These are phyloP conservation scores for Odontocerum albicorne DNA, from an alignment of 2,888 invertebrate genomes.

Conservation along the genomic window DNA sequence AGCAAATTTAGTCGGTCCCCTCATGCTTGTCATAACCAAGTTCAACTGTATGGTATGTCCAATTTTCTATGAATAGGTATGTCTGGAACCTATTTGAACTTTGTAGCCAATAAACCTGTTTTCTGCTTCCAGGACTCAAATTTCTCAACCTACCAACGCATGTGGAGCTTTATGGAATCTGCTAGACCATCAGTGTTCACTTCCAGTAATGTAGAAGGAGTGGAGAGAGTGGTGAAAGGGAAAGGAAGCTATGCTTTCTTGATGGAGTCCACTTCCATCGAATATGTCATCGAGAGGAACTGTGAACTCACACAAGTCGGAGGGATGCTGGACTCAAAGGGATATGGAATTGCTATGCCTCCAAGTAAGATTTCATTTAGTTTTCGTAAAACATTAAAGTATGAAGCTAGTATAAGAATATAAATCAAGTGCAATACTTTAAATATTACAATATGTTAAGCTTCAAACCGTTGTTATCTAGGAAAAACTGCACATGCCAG, in stretches of 20 bases:
- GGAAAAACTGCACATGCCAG: no score
- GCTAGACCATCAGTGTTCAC: constrained; percentile 87
- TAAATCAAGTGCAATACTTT: no score
- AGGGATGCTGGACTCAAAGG: constrained; percentile 89
- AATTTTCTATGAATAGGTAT: no score
- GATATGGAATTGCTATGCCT: constrained; percentile 94
- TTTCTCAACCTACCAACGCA: constrained; percentile 89
- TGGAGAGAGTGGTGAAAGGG: constrained; percentile 82
- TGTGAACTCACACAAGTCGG: constrained; percentile 92
- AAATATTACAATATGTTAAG: no score
- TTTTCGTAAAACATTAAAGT: no score
- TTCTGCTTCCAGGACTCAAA: constrained; percentile 76
- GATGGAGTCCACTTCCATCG: constrained; percentile 97
- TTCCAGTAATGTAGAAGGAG: constrained; percentile 84
- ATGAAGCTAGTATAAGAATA: no score
- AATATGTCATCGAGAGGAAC: constrained; percentile 88
- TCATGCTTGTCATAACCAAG: no score
- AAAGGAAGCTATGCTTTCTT: constrained; percentile 92
- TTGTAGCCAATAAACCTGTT: no score
- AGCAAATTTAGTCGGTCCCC: no score
- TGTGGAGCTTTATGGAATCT: constrained; percentile 96
- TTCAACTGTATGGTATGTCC: no score
- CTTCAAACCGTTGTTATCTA: no score
- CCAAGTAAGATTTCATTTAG: constrained; percentile 71
- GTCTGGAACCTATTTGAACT: no score